Percentiles rank a stretch among this genome's conserved stretches.
Evolutionary conservation across 2,797 vertebrate genomes (phyloP).

Genomic region (Muscicapa striata): DNA sequence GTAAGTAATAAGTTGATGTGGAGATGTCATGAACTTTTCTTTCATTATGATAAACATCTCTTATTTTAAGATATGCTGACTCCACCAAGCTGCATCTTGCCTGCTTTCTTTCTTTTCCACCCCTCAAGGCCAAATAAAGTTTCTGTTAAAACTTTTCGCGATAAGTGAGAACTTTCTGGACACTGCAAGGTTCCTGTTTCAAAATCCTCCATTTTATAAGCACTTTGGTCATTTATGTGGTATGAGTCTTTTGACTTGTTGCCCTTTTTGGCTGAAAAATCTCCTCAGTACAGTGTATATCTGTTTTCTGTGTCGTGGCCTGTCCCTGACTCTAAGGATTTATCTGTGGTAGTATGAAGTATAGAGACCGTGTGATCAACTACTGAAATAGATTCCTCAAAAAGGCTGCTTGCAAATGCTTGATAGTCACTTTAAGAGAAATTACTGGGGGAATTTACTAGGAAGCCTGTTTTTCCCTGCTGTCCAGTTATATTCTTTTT

Average conservation of each 20-base stretch:
- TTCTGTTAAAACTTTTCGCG: not conserved
- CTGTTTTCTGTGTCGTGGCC: not conserved
- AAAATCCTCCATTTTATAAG: not conserved
- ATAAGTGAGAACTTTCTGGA: not conserved
- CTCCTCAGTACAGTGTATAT: not conserved
- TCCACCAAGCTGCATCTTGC: not conserved
- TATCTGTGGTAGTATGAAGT: not conserved
- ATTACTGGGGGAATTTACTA: not conserved
- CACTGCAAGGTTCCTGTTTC: not conserved
- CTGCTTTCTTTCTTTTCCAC: not conserved
- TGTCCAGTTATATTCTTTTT: not conserved
- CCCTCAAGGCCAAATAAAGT: not conserved
- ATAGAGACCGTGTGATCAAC: not conserved
- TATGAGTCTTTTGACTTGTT: not conserved
- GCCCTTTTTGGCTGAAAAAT: not conserved
- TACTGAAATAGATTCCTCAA: not conserved
- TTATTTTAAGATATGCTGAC: not conserved
- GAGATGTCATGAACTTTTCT: not conserved
- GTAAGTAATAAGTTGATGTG: not conserved
- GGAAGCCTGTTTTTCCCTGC: not conserved
- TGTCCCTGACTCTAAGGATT: not conserved
- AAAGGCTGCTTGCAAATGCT: not conserved
- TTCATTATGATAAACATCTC: not conserved
- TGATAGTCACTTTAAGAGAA: not conserved
- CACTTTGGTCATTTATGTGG: not conserved